Conservation (phyloP, 2,113 vertebrate genomes). For the Platycercus adscitus region DNA sequence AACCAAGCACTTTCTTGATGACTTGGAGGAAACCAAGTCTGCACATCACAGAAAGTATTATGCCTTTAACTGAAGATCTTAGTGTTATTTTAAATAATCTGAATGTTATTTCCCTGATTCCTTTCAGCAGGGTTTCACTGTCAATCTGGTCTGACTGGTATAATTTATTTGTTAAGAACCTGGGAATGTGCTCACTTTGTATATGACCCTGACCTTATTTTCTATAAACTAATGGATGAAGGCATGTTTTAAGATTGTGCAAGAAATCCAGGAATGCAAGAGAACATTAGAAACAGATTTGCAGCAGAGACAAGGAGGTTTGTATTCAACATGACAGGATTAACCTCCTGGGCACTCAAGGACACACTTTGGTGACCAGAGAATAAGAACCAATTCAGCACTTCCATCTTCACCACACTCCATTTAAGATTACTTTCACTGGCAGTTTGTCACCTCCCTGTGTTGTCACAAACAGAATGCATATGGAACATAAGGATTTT, state of each 20-base stretch:
- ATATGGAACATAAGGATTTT: background rate
- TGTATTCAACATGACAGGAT: background rate
- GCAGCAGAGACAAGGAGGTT: background rate
- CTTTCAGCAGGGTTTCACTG: background rate
- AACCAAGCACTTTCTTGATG: background rate
- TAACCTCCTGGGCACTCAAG: background rate
- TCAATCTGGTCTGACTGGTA: background rate
- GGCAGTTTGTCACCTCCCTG: background rate
- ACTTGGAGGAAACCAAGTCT: background rate
- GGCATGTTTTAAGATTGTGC: background rate
- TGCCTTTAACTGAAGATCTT: background rate
- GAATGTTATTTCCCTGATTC: background rate
- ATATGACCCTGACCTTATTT: background rate
- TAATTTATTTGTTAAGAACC: background rate
- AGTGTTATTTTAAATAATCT: background rate
- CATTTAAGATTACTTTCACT: background rate
- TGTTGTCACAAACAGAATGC: background rate
- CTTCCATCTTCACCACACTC: background rate
- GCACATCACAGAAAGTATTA: background rate
- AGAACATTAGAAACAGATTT: background rate
- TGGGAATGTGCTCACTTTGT: fast-evolving
- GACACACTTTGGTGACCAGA: background rate
- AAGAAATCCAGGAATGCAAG: background rate
- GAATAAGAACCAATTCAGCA: constrained; percentile 1
- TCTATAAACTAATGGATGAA: background rate